Base-by-base conservation (phyloP, 2,888 invertebrate species). In the Tipula unca region DNA sequence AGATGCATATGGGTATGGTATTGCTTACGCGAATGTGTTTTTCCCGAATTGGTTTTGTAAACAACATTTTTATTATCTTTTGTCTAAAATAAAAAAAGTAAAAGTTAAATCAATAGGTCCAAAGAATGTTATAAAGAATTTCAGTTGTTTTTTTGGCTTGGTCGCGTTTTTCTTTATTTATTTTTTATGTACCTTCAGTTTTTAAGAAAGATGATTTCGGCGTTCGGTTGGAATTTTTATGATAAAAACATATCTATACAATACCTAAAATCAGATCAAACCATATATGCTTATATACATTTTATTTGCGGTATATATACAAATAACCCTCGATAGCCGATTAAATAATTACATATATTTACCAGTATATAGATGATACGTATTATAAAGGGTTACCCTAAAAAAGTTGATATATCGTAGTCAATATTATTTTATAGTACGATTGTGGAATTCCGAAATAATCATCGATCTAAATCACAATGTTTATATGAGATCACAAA, bases 161-260 rank as follows among this genome's bases (percentile, higher is more conserved):
- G 20, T 69, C 69, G 69, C 25, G 69, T 13, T 69, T 69, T 69
- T 69, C 10, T 8, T 25, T 25, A 25, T 69, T 10, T 69, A 0
- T 69, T 8, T 25, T 69, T 69, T 69, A 10, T 25, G 0, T 69
- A 25, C n/a, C 69, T 25, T 69, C 69, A 10, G 69, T 25, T 69
- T 69, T 69, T 69, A 25, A 1, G 69, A 69, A 69, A 69, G 69
- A 69, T 69, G 69, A 69, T 69, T 69, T 69, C 69, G 69, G 69
- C 69, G 69, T 69, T 69, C 69, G 69, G 69, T 25, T 69, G 69
- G 69, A 69, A 69, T 69, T 69, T 69, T 69, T 69, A 69, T 69
- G 69, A 69, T 69, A 69, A 69, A 48, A 69, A 69, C 69, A 69
- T 69, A 69, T 69, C 69, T 69, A 25, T 69, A 69, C 48, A 48